Evolutionary conservation across 2,797 vertebrate genomes (phyloP).

Genomic region (Anas acuta): DNA sequence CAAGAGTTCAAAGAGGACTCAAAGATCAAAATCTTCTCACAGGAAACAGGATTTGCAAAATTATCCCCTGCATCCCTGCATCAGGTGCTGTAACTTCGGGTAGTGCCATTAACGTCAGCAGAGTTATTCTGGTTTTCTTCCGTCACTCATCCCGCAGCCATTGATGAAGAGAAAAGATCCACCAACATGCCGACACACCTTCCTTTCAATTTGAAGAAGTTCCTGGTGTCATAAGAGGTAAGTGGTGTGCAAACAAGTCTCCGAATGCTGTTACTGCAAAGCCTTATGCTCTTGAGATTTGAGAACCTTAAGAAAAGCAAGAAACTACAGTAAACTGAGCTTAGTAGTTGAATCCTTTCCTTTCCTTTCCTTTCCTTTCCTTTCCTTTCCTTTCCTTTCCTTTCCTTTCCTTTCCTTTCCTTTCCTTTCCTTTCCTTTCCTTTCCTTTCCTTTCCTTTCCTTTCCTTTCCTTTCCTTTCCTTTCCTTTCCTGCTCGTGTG

Average conservation of each 20-base stretch:
- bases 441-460: no score
- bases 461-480: background rate
- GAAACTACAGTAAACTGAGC: background rate
- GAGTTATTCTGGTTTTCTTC: background rate
- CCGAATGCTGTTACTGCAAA: background rate
- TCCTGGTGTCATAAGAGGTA: background rate
- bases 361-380: no score
- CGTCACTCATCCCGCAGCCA: background rate
- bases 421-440: no score
- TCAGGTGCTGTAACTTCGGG: background rate
- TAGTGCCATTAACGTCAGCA: background rate
- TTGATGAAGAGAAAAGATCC: background rate
- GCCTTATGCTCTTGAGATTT: background rate
- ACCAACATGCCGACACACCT: accelerated
- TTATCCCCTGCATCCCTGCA: background rate
- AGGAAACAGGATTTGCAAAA: background rate
- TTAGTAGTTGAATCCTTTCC: background rate
- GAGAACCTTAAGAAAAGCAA: background rate
- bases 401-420: no score
- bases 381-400: no score
- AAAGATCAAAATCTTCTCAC: background rate
- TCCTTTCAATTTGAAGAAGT: background rate
- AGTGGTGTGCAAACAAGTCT: accelerated
- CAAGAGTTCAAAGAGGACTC: background rate
- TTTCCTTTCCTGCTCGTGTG: no score